Evolutionary conservation across 1,140 invertebrate species (phyloP).

Genomic region (Temnothorax longispinosus): DNA sequence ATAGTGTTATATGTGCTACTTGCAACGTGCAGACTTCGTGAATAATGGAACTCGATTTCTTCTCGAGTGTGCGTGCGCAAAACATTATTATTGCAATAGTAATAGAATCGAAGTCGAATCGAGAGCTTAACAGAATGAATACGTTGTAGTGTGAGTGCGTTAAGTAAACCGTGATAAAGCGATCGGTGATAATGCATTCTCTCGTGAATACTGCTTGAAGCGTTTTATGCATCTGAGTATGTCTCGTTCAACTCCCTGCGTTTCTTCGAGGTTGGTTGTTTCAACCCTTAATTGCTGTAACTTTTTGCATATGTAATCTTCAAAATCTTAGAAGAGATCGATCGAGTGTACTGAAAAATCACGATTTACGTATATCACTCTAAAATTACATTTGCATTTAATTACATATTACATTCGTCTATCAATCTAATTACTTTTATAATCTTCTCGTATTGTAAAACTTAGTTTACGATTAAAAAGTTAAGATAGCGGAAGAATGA

Average conservation of each 20-base stretch:
- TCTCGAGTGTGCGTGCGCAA: background rate
- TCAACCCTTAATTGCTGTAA: background rate
- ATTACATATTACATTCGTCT: background rate
- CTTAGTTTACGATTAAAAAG: constrained; percentile 21
- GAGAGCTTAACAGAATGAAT: background rate
- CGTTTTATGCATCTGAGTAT: background rate
- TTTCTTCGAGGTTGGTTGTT: background rate
- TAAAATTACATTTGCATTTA: constrained; percentile 7
- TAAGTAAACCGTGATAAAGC: constrained; percentile 36
- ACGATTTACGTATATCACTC: background rate
- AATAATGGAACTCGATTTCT: background rate
- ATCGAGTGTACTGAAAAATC: background rate
- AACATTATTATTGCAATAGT: background rate
- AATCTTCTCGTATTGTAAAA: constrained; percentile 11
- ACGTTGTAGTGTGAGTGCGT: background rate
- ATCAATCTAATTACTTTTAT: background rate
- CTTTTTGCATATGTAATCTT: background rate
- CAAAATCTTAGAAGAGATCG: background rate
- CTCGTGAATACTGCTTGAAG: constrained; percentile 61
- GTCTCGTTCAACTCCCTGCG: background rate
- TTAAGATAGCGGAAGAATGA: background rate
- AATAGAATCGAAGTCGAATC: background rate
- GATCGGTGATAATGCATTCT: constrained; percentile 16
- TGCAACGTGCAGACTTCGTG: background rate
- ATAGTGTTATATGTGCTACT: background rate